A percentile compares a stretch with the other conserved stretches of the same genome.
Evolutionary conservation across 2,113 vertebrate genomes (phyloP).

Genomic region (Caranx ignobilis): DNA sequence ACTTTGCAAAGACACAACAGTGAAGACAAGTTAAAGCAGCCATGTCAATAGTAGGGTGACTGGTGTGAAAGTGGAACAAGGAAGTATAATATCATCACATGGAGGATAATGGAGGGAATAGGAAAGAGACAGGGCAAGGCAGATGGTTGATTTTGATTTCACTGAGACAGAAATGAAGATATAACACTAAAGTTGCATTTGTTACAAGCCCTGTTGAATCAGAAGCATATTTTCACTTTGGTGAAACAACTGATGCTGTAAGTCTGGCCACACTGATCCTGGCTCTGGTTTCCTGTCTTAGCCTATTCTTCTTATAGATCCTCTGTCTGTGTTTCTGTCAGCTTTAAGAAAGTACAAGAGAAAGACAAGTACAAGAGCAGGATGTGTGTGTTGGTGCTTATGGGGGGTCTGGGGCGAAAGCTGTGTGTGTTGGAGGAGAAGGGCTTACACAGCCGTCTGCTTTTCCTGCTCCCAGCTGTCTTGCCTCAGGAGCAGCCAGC

Average conservation of each 20-base stretch:
- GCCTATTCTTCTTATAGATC: too few species aligned
- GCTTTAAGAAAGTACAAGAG: slow-evolving; percentile 14
- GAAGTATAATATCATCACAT: slow-evolving; percentile 35
- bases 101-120: slow-evolving; percentile 6
- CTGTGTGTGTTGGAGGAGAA: slow-evolving; percentile 39
- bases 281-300: slow-evolving; percentile 23
- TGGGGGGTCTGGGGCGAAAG: slow-evolving; percentile 4
- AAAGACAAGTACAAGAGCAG: slow-evolving; percentile 5
- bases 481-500: slow-evolving; percentile 60
- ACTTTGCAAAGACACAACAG: not conserved
- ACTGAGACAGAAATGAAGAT: slow-evolving; percentile 13
- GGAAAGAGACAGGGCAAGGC: slow-evolving; percentile 12
- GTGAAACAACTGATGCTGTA: not conserved
- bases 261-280: slow-evolving; percentile 13
- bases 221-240: slow-evolving; percentile 24
- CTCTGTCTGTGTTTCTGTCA: slow-evolving; percentile 1
- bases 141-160: slow-evolving; percentile 24
- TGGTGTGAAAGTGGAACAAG: slow-evolving; percentile 29
- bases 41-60: slow-evolving; percentile 41
- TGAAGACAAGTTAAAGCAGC: slow-evolving; percentile 34
- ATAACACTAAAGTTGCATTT: not conserved
- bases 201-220: slow-evolving; percentile 12
- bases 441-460: slow-evolving; percentile 41
- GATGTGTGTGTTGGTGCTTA: slow-evolving; percentile 38
- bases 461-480: slow-evolving; percentile 53